phyloP scores from a whole-genome alignment of 2,797 vertebrate genomes.

The Neomorphus geoffroyi region DNA sequence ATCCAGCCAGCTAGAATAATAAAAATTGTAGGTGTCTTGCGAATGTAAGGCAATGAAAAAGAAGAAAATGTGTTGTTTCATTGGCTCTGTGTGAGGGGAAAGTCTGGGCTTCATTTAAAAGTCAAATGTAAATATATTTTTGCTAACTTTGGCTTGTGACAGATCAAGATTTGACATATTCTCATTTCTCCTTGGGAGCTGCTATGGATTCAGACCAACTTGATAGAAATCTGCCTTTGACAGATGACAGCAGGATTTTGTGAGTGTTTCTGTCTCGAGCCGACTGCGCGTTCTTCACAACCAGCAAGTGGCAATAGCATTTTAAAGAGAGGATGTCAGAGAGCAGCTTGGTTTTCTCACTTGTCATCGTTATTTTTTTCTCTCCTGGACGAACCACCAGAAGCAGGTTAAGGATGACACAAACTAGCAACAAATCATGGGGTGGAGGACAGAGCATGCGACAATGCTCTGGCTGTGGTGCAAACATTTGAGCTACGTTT shows the following conservation, averaged over 20 bases:
- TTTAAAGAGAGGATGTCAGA: neutral
- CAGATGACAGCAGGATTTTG: constrained; percentile 16
- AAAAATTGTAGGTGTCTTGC: neutral
- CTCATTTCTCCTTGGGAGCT: neutral
- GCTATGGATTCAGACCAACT: neutral
- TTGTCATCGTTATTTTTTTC: constrained; percentile 47
- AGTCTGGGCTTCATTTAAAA: constrained; percentile 34
- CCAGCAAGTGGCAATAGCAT: neutral
- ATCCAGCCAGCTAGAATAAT: neutral
- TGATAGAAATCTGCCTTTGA: neutral
- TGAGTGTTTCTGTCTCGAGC: neutral
- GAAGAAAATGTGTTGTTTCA: neutral
- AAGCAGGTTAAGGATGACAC: constrained; percentile 28
- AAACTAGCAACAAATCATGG: constrained; percentile 32
- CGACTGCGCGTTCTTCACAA: neutral
- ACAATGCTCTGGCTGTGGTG: constrained; percentile 1
- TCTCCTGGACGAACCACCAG: constrained; percentile 44
- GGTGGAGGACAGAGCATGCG: constrained; percentile 26
- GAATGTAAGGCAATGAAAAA: neutral
- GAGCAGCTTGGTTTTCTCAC: constrained; percentile 50
- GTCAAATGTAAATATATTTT: constrained; percentile 35
- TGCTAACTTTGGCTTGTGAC: constrained; percentile 19
- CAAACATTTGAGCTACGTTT: constrained; percentile 6
- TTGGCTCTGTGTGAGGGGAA: neutral
- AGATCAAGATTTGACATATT: constrained; percentile 12